These are phyloP conservation scores for Gallinago paraguaiae DNA, from an alignment of 2,113 vertebrate genomes.

Conservation along the genomic window DNA sequence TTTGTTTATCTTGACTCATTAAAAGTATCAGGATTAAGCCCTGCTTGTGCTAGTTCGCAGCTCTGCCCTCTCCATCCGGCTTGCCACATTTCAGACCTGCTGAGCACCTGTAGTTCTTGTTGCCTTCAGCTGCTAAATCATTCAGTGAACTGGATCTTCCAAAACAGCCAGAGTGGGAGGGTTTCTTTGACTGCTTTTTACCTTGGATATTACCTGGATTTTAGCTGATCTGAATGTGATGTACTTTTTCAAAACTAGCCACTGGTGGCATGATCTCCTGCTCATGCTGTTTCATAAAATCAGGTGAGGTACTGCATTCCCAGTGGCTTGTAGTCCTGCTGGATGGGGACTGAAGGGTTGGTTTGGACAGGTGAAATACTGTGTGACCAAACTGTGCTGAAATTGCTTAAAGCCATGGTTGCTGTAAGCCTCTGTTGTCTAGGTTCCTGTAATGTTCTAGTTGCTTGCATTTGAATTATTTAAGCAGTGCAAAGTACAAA, in stretches of 20 bases:
- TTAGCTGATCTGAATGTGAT: background rate
- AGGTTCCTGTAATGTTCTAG: background rate
- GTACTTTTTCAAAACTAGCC: background rate
- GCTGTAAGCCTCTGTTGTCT: background rate
- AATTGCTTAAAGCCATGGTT: background rate
- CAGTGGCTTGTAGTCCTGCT: background rate
- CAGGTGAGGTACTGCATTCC: background rate
- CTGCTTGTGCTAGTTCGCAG: background rate
- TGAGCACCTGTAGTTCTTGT: background rate
- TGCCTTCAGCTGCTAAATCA: background rate
- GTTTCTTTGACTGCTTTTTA: background rate
- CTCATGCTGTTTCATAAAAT: background rate
- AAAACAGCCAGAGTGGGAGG: background rate
- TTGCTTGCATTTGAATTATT: slow-evolving; percentile 21
- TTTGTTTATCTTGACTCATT: background rate
- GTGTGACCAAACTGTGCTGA: background rate
- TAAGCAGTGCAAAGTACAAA: background rate
- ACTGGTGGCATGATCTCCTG: background rate
- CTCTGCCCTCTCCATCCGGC: background rate
- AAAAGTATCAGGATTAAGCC: background rate
- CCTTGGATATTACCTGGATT: background rate
- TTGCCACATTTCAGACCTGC: background rate
- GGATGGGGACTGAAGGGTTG: background rate
- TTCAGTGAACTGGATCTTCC: background rate
- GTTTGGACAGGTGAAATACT: background rate